phyloP scores from a whole-genome alignment of 2,797 vertebrate species.

The Pseudopleuronectes americanus region DNA sequence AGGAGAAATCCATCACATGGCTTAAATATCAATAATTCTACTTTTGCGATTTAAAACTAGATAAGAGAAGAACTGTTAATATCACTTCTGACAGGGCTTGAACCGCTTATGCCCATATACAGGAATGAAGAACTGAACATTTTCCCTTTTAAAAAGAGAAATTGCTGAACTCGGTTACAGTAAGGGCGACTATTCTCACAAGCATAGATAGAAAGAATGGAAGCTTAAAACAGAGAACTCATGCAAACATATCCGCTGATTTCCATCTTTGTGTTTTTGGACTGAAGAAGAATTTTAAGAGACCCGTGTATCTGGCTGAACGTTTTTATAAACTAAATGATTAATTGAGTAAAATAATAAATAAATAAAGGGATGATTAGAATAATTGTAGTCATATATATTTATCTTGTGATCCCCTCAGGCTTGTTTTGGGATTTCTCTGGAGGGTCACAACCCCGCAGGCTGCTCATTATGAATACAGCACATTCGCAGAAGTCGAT shows the following conservation, averaged over 20 bases:
- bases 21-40: constrained; percentile 31
- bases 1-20: constrained; percentile 35
- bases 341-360: neutral
- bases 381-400: neutral
- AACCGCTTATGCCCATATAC: constrained; percentile 4
- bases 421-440: neutral
- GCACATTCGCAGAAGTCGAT: no score
- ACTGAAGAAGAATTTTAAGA: no score
- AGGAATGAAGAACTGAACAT: constrained; percentile 22
- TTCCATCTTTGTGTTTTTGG: neutral
- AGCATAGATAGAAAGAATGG: no score
- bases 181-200: no score
- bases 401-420: neutral
- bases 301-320: no score
- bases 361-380: neutral
- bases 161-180: constrained; percentile 2
- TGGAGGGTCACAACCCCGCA: neutral
- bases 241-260: neutral
- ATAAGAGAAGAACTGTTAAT: constrained; percentile 30
- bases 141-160: constrained; percentile 9
- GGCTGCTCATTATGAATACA: no score
- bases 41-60: constrained; percentile 31
- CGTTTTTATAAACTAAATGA: neutral
- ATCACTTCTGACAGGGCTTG: constrained; percentile 33
- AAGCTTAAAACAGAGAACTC: no score